Evolutionary conservation across 2,113 vertebrate species (phyloP).

Genomic region (Chaetops frenatus): DNA sequence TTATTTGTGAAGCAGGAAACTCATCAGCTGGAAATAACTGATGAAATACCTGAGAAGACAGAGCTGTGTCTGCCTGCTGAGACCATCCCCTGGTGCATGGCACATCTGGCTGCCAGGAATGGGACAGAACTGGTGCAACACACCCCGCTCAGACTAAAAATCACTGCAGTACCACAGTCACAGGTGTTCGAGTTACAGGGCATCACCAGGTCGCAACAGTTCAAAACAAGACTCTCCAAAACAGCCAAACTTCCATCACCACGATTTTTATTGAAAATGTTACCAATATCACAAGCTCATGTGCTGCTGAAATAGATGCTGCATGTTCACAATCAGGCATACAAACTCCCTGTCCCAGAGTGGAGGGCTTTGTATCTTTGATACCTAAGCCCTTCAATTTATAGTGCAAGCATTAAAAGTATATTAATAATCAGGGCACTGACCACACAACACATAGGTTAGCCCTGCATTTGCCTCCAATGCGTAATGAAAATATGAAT

Average conservation of each 20-base stretch:
- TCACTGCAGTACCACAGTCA: neutral
- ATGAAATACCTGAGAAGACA: neutral
- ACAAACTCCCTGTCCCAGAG: neutral
- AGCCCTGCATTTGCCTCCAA: neutral
- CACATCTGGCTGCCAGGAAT: neutral
- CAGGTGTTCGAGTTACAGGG: fast-evolving
- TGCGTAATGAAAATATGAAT: neutral
- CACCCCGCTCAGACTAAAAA: neutral
- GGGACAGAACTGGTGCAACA: neutral
- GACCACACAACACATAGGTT: neutral
- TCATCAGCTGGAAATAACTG: neutral
- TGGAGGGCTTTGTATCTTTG: neutral
- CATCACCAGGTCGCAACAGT: fast-evolving
- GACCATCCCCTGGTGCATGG: neutral
- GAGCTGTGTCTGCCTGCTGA: neutral
- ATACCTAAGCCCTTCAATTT: neutral
- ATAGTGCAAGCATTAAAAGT: neutral
- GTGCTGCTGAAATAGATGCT: neutral
- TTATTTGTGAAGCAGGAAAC: neutral
- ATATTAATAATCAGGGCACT: neutral
- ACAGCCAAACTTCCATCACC: neutral
- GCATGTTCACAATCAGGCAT: neutral
- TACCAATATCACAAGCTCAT: neutral
- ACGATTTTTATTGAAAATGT: neutral
- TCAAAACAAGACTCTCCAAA: neutral